phyloP scores from a whole-genome alignment of 92 coral and sea anemone species.

The Actinernus sp. region DNA sequence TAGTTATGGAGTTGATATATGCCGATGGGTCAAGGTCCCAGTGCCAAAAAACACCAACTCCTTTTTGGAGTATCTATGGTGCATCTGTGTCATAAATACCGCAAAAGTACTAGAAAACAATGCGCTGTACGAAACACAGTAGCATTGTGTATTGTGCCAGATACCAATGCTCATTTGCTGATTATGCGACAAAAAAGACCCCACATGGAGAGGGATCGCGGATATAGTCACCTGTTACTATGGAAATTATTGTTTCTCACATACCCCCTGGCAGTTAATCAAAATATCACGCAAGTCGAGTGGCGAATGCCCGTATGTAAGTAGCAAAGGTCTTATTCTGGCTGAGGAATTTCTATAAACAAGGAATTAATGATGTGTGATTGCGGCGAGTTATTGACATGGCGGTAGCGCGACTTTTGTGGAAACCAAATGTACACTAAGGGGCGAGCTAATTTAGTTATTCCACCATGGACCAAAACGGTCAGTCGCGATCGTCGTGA shows the following conservation, averaged over 20 bases:
- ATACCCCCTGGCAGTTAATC: background rate
- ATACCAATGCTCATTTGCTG: background rate
- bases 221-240: background rate
- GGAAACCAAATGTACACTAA: conserved; percentile 75
- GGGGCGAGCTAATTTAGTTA: conserved; percentile 59
- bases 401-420: conserved; percentile 71
- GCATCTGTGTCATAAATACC: too few species aligned
- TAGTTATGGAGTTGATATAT: too few species aligned
- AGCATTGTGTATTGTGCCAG: too few species aligned
- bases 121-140: too few species aligned
- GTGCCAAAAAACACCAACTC: too few species aligned
- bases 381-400: conserved; percentile 80
- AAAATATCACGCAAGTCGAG: background rate
- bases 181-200: background rate
- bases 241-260: background rate
- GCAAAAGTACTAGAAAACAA: too few species aligned
- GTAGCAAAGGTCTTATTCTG: conserved; percentile 43
- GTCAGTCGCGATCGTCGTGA: conserved; percentile 43
- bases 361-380: conserved; percentile 75
- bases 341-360: conserved; percentile 59
- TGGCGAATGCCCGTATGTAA: conserved; percentile 43
- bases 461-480: conserved; percentile 86
- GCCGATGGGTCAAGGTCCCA: too few species aligned
- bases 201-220: background rate
- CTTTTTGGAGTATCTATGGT: too few species aligned